These are phyloP conservation scores for Sceloporus undulatus DNA, from an alignment of 2,113 vertebrate species.

Conservation along the genomic window DNA sequence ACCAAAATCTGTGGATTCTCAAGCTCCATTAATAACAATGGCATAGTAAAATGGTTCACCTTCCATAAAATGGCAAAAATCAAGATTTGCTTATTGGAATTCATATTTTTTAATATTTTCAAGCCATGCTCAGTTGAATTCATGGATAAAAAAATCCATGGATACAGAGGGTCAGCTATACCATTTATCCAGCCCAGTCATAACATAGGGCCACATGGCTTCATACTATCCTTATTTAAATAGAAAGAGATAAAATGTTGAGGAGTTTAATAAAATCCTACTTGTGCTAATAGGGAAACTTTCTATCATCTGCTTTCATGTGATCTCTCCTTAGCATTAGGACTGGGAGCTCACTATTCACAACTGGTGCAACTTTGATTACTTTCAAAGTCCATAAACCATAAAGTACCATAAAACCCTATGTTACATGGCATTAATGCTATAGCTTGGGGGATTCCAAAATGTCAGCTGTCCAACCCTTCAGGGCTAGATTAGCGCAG, in stretches of 20 bases:
- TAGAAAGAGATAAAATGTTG: neutral
- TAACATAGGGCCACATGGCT: too few species aligned
- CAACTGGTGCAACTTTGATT: neutral
- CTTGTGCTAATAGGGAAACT: neutral
- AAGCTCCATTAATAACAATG: too few species aligned
- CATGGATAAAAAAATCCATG: too few species aligned
- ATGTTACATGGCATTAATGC: neutral
- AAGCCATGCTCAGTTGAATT: too few species aligned
- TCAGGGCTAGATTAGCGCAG: neutral
- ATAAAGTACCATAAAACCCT: neutral
- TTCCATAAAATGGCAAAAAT: too few species aligned
- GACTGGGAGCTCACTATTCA: neutral
- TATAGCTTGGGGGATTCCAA: neutral
- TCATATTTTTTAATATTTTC: too few species aligned
- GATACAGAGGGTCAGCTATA: too few species aligned
- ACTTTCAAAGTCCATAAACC: too few species aligned
- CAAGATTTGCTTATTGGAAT: too few species aligned
- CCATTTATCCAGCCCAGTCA: too few species aligned
- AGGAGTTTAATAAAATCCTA: neutral
- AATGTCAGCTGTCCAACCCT: neutral
- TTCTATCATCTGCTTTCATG: neutral
- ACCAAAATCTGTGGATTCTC: too few species aligned
- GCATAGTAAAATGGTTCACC: too few species aligned
- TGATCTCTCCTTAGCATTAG: neutral
- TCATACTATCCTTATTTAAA: neutral